Base-by-base conservation (phyloP, 2,113 vertebrate genomes). In the Prionailurus viverrinus region DNA sequence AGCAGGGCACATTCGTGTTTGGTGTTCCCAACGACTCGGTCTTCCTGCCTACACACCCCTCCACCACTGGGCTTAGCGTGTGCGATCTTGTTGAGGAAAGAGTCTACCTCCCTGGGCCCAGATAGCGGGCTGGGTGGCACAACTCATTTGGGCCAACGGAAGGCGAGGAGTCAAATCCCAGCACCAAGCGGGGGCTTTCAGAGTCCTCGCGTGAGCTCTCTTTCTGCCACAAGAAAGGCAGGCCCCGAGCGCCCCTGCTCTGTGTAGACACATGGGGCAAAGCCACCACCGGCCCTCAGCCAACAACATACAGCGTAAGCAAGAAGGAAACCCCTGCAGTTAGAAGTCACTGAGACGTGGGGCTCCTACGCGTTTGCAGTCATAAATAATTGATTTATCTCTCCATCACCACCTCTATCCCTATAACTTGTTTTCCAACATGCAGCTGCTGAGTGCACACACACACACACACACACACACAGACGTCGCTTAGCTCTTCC, bases 201-300 rank as follows among this genome's bases (percentile, higher is more conserved):
- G 21, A 19, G n/a, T n/a, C n/a, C 21, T 23, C 53, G 7, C 4
- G 27, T 29, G 55, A 69, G 58, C n/a, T 78, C 71, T 78, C 23
- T n/a, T 45, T 84, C 15, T 5, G 12, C 23, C 39, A 3, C 25
- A 3, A 58, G 55, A 48, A 88, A 58, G 65, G 2, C 10, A 5
- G 5, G 4, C 68, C 16, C 27, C 23, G 14, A 68, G 1, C 45
- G 7, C 4, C 27, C 10, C 39, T 25, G 1, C 0, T 1, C 10
- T 4, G 18, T 33, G 41, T 85, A 51, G 69, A 14, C 9, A 21
- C 5, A 1, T 5, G 15, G 33, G 27, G 11, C 10, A 3, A 68
- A 69, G 7, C 7, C 29, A 33, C 33, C 31, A 1, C 29, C 18
- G 45, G 51, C 25, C 39, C 53, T 21, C 7, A 8, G 21, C 51